These are phyloP conservation scores for Diuraphis noxia DNA, from an alignment of 1,140 invertebrate genomes.

Conservation along the genomic window DNA sequence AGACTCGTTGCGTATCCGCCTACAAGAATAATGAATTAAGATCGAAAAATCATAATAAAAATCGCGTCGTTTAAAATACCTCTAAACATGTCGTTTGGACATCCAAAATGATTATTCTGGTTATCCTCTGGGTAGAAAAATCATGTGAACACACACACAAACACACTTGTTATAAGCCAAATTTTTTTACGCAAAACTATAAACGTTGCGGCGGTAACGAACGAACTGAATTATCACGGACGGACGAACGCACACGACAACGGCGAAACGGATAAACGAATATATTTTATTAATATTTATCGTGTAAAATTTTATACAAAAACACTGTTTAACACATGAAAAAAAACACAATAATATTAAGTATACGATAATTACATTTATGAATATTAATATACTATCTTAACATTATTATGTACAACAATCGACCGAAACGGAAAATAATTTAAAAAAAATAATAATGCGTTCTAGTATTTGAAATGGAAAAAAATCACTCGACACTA, in stretches of 20 bases:
- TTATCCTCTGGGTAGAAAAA: constrained; percentile 35
- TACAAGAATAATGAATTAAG: background rate
- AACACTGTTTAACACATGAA: background rate
- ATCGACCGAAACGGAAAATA: background rate
- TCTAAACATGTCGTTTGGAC: constrained; percentile 48
- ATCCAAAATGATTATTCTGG: constrained; percentile 43
- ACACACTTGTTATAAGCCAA: background rate
- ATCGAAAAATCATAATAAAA: background rate
- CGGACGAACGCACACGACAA: constrained; percentile 8
- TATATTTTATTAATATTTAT: background rate
- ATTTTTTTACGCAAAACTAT: background rate
- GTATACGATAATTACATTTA: background rate
- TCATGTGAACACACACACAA: background rate
- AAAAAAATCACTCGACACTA: constrained; percentile 40
- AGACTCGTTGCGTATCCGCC: background rate
- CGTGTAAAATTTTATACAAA: background rate
- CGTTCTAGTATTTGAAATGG: background rate
- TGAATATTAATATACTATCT: background rate
- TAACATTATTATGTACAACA: background rate
- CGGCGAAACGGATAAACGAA: background rate
- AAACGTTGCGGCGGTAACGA: background rate
- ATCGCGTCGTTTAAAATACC: constrained; percentile 19
- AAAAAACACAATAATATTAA: background rate
- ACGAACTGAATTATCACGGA: background rate
- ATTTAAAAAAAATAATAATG: background rate